Evolutionary conservation across 1,140 invertebrate species (phyloP), one percentile per base, ranked within the genome.

Genomic region (Luehdorfia chinensis): DNA sequence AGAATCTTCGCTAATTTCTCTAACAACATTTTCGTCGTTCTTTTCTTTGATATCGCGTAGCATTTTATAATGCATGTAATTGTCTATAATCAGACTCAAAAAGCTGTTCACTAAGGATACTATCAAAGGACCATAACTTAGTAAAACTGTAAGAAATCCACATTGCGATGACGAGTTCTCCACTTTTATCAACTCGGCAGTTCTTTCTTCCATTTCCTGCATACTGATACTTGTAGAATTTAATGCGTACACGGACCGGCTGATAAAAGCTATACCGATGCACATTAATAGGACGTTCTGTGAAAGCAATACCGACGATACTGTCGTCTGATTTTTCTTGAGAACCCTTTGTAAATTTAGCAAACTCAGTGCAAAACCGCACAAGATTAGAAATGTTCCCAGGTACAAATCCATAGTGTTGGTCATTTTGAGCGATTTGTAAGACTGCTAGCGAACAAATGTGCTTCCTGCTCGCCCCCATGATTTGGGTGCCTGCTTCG

Each of bases 21-120:
- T 54, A 8, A 80, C 78, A 28, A 46, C 46, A 50, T 75, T 66
- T 50, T 81, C 68, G 25, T 72, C 60, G 14, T 75, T 65, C 39
- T 62, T 64, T 15, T 33, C 51, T 28, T 75, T 75, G 1, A 61
- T 47, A 5, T 75, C 65, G 16, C 44, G 31, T n/a, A 81, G 14
- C 52, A 77, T 73, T 59, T 50, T 68, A 23, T 81, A 85, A 43
- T 83, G 75, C 74, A 83, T 68, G 34, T 81, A 85, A 53, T 83
- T 85, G 30, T 85, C 76, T 45, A 85, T 75, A 4, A 83, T 50
- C 0, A 83, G 56, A 6, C 66, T 75, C 15, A 84, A 27, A 52
- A 87, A 84, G 50, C 77, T 84, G 30, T 86, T 87, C 0, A 87
- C 75, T 28, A 85, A 53, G n/a, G 81, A 74, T 13, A 79, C 54